A percentile compares a stretch with the other conserved stretches of the same genome.
Evolutionary conservation across 1,140 invertebrate species (phyloP).

Genomic region (Pogonognathellus flavescens): DNA sequence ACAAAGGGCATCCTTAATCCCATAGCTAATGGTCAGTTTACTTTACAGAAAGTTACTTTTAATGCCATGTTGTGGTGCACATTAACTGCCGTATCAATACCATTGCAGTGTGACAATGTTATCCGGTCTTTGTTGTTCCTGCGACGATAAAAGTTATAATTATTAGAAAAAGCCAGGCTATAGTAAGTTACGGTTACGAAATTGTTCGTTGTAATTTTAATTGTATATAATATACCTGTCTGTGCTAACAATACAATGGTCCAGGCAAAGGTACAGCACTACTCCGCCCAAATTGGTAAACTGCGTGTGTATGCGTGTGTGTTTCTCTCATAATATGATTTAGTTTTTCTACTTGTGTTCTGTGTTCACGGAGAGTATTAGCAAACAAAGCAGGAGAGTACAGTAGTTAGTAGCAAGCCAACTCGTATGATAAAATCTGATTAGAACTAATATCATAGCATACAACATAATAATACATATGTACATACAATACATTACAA

Average conservation of each 20-base stretch:
- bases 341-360: background rate
- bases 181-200: background rate
- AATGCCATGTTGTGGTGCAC: background rate
- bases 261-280: background rate
- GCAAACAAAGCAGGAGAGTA: constrained; percentile 14
- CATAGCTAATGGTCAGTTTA: background rate
- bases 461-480: constrained; percentile 26
- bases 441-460: constrained; percentile 17
- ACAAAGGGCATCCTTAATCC: background rate
- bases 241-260: background rate
- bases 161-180: background rate
- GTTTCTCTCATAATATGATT: background rate
- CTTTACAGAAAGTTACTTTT: background rate
- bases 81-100: background rate
- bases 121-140: background rate
- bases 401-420: constrained; percentile 12
- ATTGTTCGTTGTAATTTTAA: constrained; percentile 8
- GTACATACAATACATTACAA: background rate
- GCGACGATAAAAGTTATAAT: constrained; percentile 3
- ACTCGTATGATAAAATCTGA: constrained; percentile 55
- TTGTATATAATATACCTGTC: background rate
- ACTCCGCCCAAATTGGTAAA: constrained; percentile 54
- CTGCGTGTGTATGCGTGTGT: constrained; percentile 49
- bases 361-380: constrained; percentile 20
- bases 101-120: constrained; percentile 1